Evolutionary conservation across 2,113 vertebrate species (phyloP), one percentile per base, ranked within the genome.

Genomic region (Petroica traversi): DNA sequence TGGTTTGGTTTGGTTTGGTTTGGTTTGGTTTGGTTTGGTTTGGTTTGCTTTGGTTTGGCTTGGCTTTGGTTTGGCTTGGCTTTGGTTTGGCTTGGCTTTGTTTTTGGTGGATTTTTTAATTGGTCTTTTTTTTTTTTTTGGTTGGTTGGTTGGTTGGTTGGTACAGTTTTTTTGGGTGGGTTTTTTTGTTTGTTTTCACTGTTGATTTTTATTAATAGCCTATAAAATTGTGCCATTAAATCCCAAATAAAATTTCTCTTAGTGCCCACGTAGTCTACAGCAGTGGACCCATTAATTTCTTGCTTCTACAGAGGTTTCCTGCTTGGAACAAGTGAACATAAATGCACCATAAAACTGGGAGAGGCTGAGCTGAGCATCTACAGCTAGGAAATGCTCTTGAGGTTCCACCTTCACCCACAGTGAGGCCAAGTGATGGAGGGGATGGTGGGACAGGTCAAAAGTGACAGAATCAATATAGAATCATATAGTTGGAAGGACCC

Each of bases 321-420:
- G 8, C 25, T 36, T n/a, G 38, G 19, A 55, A 12, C 8, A 40
- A 13, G 4, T 9, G 14, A 31, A 16, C 7, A 2, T 4, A 12
- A 57, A 24, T 36, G 23, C 22, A 24, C 12, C 4, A 6, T 11
- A n/a, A 41, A 55, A 38, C 19, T 6, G 41, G n/a, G 13, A 28
- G 25, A 33, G 13, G 20, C 15, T 54, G 45, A 52, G n/a, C 12
- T 48, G 5, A 23, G 2, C 10, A 26, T 25, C 41, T 19, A 2
- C 17, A 29, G 6, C 1, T 40, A 38, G 17, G 9, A 40, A 63
- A 6, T 0, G 0, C 45, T 28, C 20, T 43, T 1, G 3, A 7
- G 14, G 11, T 46, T 72, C 38, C 12, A 17, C 1, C 1, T 19
- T 80, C 29, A 46, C 6, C 5, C 41, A 33, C 14, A 5, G 15